Evolutionary conservation across 2,797 vertebrate genomes (phyloP).

Genomic region (Kryptolebias ocellatus): DNA sequence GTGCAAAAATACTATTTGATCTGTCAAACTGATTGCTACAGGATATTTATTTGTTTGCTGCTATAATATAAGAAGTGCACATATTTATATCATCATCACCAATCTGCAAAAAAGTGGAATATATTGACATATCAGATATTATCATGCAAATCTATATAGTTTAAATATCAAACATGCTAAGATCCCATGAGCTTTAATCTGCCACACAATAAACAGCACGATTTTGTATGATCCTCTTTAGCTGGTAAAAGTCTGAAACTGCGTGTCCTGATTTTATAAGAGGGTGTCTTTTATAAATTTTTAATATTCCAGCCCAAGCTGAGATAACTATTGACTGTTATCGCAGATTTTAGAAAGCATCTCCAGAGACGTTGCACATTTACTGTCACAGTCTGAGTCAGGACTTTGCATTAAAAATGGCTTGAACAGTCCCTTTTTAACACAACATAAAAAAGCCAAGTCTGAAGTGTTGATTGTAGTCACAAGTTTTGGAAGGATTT

Average conservation of each 20-base stretch:
- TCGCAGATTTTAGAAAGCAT: conserved; percentile 10
- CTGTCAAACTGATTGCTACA: not conserved
- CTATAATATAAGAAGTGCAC: not conserved
- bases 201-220: not conserved
- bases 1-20: not conserved
- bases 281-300: not conserved
- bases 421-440: conserved; percentile 1
- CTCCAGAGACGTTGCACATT: not conserved
- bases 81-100: not conserved
- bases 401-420: not conserved
- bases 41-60: not conserved
- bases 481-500: not conserved
- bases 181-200: not conserved
- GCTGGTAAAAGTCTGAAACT: not conserved
- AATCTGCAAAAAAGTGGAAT: not conserved
- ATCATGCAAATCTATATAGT: too few species aligned
- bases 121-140: not conserved
- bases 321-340: conserved; percentile 4
- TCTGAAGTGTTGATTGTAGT: not conserved
- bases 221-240: not conserved
- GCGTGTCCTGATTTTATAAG: not conserved
- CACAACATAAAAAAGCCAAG: conserved; percentile 4
- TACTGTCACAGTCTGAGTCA: not conserved
- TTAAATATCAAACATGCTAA: too few species aligned
- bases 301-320: not conserved